Evolutionary conservation across 1,140 invertebrate genomes (phyloP).

Genomic region (Macrobrachium nipponense): DNA sequence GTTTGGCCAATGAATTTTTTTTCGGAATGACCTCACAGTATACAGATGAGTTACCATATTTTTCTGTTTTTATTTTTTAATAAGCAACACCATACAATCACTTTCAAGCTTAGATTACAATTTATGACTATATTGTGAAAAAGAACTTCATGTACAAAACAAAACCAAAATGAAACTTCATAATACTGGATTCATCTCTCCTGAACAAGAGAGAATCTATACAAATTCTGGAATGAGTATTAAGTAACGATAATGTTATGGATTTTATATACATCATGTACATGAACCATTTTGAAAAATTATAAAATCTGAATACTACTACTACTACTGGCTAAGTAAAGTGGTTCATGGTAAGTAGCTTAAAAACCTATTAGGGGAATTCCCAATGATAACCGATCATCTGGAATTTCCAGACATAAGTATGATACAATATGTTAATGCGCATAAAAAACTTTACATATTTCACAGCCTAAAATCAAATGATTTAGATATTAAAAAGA

Average conservation of each 20-base stretch:
- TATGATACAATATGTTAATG: constrained; percentile 15
- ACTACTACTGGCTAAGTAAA: background rate
- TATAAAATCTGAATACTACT: constrained; percentile 18
- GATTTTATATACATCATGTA: constrained; percentile 21
- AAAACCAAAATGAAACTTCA: constrained; percentile 4
- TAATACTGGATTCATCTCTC: constrained; percentile 15
- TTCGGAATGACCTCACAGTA: too few relatives aligned
- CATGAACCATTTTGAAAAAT: constrained; percentile 2
- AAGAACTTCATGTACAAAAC: constrained; percentile 24
- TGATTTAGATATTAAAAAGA: constrained; percentile 12
- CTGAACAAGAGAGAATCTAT: background rate
- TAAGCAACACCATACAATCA: too few relatives aligned
- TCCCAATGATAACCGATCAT: constrained; percentile 18
- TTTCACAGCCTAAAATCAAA: constrained; percentile 50
- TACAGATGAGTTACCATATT: too few relatives aligned
- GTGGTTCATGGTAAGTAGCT: background rate
- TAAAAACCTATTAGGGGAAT: constrained; percentile 36
- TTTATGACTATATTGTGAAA: background rate
- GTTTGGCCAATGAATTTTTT: too few relatives aligned
- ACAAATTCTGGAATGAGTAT: constrained; percentile 36
- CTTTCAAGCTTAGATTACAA: too few relatives aligned
- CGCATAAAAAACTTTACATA: constrained; percentile 42
- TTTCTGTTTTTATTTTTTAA: too few relatives aligned
- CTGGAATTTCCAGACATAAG: background rate
- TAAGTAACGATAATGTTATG: constrained; percentile 13